A percentile compares a stretch with the other conserved stretches of the same genome.
phyloP scores from a whole-genome alignment of 1,140 invertebrate species.

The Drosophila watanabei region DNA sequence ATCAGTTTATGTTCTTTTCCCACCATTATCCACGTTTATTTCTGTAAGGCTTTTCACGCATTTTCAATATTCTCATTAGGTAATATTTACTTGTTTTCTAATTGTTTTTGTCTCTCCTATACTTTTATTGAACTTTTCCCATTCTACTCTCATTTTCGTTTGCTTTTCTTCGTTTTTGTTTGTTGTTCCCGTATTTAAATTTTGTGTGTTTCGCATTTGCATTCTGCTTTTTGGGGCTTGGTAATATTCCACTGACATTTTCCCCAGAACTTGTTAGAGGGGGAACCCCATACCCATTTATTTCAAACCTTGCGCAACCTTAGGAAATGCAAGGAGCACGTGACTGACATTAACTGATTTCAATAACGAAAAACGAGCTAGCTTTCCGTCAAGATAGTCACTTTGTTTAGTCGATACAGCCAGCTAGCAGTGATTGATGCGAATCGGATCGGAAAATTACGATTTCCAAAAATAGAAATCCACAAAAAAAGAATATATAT shows the following conservation, averaged over 20 bases:
- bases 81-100: neutral
- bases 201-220: conserved; percentile 57
- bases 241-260: conserved; percentile 65
- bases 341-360: conserved; percentile 66
- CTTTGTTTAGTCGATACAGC: conserved; percentile 57
- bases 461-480: conserved; percentile 28
- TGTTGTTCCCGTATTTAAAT: conserved; percentile 39
- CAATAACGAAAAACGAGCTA: conserved; percentile 6
- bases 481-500: neutral
- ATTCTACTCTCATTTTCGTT: conserved; percentile 4
- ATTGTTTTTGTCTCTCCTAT: neutral
- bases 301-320: conserved; percentile 42
- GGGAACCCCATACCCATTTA: neutral
- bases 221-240: conserved; percentile 45
- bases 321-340: conserved; percentile 45
- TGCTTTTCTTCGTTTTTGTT: conserved; percentile 6
- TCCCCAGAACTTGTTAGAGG: conserved; percentile 38
- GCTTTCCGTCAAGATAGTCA: conserved; percentile 10
- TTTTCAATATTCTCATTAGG: neutral
- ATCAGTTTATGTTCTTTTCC: neutral
- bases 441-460: conserved; percentile 23
- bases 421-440: conserved; percentile 41
- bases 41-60: neutral
- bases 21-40: conserved; percentile 1
- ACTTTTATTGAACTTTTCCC: neutral